Percentiles rank a stretch among this genome's conserved stretches.
These are phyloP conservation scores for Callospermophilus lateralis DNA, from an alignment of 2,113 vertebrate species.

Conservation along the genomic window DNA sequence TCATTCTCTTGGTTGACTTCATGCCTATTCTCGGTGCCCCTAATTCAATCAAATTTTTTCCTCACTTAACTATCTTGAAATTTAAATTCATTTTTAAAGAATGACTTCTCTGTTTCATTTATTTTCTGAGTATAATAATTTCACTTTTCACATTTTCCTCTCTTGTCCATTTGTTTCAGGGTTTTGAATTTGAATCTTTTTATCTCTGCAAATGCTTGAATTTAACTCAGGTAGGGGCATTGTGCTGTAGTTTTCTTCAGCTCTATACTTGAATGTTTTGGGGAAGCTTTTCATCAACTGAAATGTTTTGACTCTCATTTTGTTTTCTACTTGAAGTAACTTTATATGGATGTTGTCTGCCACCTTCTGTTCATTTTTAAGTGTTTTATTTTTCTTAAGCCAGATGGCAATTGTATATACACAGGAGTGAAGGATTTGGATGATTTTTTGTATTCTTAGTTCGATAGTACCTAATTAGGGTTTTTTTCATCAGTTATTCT, in stretches of 20 bases:
- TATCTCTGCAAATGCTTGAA: not conserved
- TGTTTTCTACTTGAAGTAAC: constrained; percentile 22
- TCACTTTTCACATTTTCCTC: not conserved
- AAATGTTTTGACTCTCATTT: constrained; percentile 43
- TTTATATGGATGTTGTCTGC: constrained; percentile 15
- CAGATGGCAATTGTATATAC: not conserved
- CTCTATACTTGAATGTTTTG: not conserved
- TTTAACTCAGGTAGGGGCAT: not conserved
- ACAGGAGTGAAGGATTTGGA: not conserved
- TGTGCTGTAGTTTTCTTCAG: not conserved
- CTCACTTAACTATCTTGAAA: not conserved
- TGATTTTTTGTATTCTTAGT: not conserved
- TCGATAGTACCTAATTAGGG: not conserved
- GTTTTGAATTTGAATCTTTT: constrained; percentile 10
- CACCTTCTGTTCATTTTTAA: constrained; percentile 62
- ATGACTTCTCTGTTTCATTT: not conserved
- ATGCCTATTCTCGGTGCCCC: not conserved
- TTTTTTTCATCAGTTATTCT: not conserved
- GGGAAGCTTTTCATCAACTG: not conserved
- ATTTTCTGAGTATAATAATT: constrained; percentile 35
- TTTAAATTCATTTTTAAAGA: not conserved
- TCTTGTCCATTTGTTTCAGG: constrained; percentile 1
- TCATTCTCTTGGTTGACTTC: not conserved
- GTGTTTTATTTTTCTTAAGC: constrained; percentile 52
- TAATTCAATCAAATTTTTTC: not conserved